Percentiles rank a stretch among this genome's conserved stretches.
Conservation (phyloP, 2,888 invertebrate species). For the Tenodera sinensis region DNA sequence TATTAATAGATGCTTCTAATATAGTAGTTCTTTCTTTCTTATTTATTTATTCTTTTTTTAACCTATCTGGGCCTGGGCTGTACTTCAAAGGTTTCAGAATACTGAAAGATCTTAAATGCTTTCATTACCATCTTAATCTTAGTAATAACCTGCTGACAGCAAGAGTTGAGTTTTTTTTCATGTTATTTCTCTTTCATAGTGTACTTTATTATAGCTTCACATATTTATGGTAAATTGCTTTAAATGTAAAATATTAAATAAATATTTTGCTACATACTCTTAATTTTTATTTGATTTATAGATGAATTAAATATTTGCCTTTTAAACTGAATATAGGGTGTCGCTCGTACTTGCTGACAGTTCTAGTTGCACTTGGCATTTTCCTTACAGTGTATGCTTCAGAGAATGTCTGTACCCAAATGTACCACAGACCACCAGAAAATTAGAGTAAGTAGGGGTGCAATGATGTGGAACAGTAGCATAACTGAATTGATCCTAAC, state of each 20-base stretch:
- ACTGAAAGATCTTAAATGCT: neutral
- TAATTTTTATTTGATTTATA: neutral
- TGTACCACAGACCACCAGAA: conserved; percentile 82
- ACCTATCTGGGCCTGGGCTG: no score
- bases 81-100: neutral
- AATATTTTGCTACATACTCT: neutral
- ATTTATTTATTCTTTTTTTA: no score
- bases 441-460: conserved; percentile 77
- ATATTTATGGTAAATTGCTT: neutral
- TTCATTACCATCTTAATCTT: neutral
- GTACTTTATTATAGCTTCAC: neutral
- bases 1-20: no score
- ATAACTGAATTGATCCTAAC: neutral
- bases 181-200: neutral
- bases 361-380: conserved; percentile 25
- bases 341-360: neutral
- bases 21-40: no score
- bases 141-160: neutral
- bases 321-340: neutral
- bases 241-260: neutral
- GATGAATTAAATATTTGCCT: neutral
- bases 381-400: conserved; percentile 82
- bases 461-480: conserved; percentile 7
- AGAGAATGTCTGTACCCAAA: conserved; percentile 82
- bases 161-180: neutral